phyloP scores from a whole-genome alignment of 2,113 vertebrate species.

The Anoplopoma fimbria region DNA sequence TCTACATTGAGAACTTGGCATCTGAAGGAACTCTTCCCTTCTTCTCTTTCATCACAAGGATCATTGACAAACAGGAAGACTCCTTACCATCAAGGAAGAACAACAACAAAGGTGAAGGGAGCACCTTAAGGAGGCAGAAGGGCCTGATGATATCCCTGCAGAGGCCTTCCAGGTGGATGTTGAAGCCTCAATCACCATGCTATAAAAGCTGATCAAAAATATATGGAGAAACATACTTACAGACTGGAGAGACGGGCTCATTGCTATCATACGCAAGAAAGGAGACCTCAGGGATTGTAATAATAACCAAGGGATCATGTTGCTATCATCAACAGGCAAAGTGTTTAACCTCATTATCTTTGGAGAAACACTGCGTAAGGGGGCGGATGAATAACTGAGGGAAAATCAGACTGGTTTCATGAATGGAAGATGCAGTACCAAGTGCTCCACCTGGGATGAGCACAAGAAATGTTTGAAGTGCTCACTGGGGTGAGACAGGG shows the following conservation, averaged over 20 bases:
- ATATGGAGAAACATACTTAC: neutral
- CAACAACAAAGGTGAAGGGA: too few relatives aligned
- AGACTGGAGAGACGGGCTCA: neutral
- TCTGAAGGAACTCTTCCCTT: too few relatives aligned
- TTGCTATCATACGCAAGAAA: neutral
- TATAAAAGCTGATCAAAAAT: neutral
- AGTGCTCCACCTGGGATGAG: neutral
- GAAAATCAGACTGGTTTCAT: neutral
- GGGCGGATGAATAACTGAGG: neutral
- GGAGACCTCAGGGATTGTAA: neutral
- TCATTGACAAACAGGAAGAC: too few relatives aligned
- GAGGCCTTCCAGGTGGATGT: neutral
- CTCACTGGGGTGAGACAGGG: neutral
- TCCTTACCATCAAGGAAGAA: too few relatives aligned
- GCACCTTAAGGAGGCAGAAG: too few relatives aligned
- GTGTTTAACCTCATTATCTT: neutral
- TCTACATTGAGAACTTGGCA: too few relatives aligned
- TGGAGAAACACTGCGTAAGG: neutral
- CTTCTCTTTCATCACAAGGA: too few relatives aligned
- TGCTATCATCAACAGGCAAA: neutral
- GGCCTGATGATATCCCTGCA: too few relatives aligned
- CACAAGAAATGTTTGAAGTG: neutral
- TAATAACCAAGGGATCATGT: neutral
- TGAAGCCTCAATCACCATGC: neutral
- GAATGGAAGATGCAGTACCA: neutral